phyloP scores from a whole-genome alignment of 1,140 invertebrate species.

The Psilanteris sp. region DNA sequence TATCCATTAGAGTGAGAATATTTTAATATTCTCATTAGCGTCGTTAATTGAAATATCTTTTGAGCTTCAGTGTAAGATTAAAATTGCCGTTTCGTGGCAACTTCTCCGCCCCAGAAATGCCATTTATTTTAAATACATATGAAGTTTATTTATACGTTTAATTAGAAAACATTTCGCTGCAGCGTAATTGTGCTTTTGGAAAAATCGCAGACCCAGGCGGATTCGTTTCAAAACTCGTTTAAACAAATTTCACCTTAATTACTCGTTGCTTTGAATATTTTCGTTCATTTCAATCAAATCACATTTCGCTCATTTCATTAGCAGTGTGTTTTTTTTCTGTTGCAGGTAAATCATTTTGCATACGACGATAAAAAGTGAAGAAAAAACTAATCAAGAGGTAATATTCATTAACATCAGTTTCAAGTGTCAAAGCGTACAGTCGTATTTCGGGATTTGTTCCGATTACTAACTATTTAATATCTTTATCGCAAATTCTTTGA shows the following conservation, averaged over 20 bases:
- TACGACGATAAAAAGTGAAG: no score
- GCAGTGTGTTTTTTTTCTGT: slow-evolving; percentile 1
- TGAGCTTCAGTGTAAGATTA: slow-evolving; percentile 22
- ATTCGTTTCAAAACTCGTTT: no score
- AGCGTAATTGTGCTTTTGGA: background rate
- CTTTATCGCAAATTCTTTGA: no score
- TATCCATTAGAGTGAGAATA: slow-evolving; percentile 10
- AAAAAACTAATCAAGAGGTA: no score
- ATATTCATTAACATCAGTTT: no score
- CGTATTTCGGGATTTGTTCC: no score
- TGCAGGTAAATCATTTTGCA: slow-evolving; percentile 7
- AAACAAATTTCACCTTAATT: no score
- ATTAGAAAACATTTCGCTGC: slow-evolving; percentile 13
- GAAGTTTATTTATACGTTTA: slow-evolving; percentile 38
- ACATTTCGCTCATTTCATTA: background rate
- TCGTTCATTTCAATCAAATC: background rate
- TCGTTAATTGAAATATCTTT: slow-evolving; percentile 44
- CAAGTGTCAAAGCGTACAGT: no score
- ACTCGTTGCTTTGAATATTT: no score
- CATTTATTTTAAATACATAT: slow-evolving; percentile 21
- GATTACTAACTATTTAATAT: no score
- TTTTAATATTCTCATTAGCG: slow-evolving; percentile 34
- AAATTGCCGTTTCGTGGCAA: slow-evolving; percentile 15
- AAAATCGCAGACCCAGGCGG: no score
- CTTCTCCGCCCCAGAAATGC: slow-evolving; percentile 8